Evolutionary conservation across 2,113 vertebrate genomes (phyloP).

Genomic region (Anhinga anhinga): DNA sequence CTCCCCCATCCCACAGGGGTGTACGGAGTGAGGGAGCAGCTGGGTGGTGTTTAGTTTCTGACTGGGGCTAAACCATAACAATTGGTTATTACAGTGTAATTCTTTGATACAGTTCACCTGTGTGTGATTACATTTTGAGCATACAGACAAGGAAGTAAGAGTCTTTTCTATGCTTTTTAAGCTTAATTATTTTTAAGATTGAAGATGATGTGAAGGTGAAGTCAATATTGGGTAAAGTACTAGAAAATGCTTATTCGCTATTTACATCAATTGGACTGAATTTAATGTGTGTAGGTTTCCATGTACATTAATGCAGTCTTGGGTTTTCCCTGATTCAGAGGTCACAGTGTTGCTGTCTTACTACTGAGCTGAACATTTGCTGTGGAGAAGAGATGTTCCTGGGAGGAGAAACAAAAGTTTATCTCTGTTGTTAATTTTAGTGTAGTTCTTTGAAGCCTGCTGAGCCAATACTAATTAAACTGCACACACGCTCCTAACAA

Average conservation of each 20-base stretch:
- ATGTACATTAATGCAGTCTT: background rate
- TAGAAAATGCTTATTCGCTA: background rate
- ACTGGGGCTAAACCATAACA: too few relatives aligned
- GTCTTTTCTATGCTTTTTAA: background rate
- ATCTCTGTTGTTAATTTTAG: background rate
- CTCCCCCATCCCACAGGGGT: too few relatives aligned
- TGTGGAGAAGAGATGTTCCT: background rate
- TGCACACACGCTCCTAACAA: background rate
- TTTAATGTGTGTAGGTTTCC: background rate
- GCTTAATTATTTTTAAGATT: background rate
- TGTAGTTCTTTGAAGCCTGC: background rate
- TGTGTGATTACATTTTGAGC: background rate
- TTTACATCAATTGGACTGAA: background rate
- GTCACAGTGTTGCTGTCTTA: background rate
- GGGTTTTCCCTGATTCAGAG: background rate
- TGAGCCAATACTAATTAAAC: slow-evolving; percentile 27
- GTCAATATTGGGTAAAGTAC: background rate
- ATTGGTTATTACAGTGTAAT: background rate
- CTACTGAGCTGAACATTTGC: background rate
- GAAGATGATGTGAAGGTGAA: background rate
- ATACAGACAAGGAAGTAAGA: background rate
- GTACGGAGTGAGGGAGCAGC: too few relatives aligned
- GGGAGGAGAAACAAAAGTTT: background rate
- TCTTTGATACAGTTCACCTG: background rate
- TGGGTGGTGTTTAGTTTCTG: too few relatives aligned